A percentile compares a stretch with the other conserved stretches of the same genome.
Evolutionary conservation across 2,888 invertebrate species (phyloP).

Genomic region (Cacoxenus indagator): DNA sequence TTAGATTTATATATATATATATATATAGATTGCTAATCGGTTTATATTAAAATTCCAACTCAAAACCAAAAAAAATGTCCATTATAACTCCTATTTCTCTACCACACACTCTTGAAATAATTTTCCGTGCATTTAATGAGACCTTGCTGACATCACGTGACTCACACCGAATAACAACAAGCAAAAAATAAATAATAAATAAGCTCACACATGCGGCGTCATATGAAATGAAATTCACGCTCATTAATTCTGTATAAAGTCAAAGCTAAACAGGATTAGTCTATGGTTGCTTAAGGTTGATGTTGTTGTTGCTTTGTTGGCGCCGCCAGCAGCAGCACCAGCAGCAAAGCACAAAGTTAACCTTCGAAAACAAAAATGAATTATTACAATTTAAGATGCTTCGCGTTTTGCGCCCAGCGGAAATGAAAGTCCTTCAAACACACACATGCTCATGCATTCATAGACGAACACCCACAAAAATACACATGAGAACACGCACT

Average conservation of each 20-base stretch:
- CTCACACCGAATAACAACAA: conserved; percentile 19
- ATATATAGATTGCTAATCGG: no score
- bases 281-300: background rate
- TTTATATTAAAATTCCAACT: no score
- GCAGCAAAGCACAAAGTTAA: background rate
- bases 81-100: no score
- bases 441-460: background rate
- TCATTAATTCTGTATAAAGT: background rate
- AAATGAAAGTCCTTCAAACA: conserved; percentile 22
- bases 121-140: no score
- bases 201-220: background rate
- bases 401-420: background rate
- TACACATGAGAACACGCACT: background rate
- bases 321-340: background rate
- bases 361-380: conserved; percentile 40
- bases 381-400: conserved; percentile 49
- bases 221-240: background rate
- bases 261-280: background rate
- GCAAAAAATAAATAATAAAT: background rate
- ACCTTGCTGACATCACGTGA: background rate
- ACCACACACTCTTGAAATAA: no score
- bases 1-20: no score
- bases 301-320: background rate
- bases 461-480: conserved; percentile 19
- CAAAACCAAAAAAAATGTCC: no score